Conservation (phyloP, 1,140 invertebrate genomes). For the Nylanderia fulva region DNA sequence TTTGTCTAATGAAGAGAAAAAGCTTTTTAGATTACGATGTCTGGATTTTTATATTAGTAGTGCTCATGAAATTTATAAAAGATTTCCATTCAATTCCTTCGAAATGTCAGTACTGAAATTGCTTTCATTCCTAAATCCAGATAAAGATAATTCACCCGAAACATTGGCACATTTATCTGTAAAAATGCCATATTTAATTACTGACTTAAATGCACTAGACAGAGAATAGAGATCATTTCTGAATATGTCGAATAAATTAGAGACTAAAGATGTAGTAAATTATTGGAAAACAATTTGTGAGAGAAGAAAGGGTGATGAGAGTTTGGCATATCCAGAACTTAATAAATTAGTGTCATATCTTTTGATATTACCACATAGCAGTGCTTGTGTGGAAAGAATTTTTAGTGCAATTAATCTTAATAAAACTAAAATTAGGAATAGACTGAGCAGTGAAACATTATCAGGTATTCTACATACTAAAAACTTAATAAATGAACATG, state of each 20-base stretch:
- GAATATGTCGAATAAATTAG: background rate
- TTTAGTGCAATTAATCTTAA: conserved; percentile 9
- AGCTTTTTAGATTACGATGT: background rate
- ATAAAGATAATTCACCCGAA: background rate
- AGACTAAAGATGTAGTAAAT: background rate
- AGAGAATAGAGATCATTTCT: conserved; percentile 1
- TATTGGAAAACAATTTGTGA: conserved; percentile 5
- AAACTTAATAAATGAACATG: background rate
- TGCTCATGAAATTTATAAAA: background rate
- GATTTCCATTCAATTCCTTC: background rate
- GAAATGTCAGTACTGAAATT: background rate
- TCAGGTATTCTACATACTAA: background rate
- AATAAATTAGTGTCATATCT: conserved; percentile 9
- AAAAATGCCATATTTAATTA: conserved; percentile 6
- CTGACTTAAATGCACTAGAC: background rate
- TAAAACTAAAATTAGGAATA: background rate
- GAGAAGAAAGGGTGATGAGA: background rate
- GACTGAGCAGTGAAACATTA: background rate
- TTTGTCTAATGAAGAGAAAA: background rate
- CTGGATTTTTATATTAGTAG: background rate
- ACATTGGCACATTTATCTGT: conserved; percentile 6
- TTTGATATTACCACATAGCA: background rate
- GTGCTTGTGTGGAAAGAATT: background rate
- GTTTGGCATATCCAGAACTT: background rate
- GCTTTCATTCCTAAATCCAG: background rate